phyloP scores from a whole-genome alignment of 2,888 invertebrate species.

The Pachymerium ferrugineum region DNA sequence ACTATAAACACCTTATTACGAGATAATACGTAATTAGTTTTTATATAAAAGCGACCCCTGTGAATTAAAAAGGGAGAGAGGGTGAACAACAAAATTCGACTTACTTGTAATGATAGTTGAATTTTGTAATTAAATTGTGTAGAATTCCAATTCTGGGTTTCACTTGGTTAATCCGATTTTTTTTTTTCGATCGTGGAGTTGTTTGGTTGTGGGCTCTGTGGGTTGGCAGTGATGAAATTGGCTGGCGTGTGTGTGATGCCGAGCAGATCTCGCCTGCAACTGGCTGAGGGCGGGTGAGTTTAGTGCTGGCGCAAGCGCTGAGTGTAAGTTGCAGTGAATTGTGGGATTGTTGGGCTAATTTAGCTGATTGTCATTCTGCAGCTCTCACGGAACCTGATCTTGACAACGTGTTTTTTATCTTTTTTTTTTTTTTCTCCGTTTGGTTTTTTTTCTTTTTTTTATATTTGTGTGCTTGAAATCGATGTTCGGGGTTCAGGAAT shows the following conservation, averaged over 20 bases:
- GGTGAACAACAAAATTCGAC: too few species aligned
- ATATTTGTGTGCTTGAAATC: background rate
- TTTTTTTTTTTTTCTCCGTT: background rate
- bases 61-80: too few species aligned
- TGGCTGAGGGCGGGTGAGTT: background rate
- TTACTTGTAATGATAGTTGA: too few species aligned
- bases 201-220: too few species aligned
- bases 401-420: background rate
- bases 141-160: too few species aligned
- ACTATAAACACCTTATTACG: too few species aligned
- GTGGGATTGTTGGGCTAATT: constrained; percentile 8
- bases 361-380: constrained; percentile 9
- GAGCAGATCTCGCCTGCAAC: background rate
- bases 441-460: background rate
- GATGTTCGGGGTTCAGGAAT: background rate
- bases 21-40: too few species aligned
- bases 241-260: background rate
- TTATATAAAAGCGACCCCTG: too few species aligned
- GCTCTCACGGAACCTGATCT: background rate
- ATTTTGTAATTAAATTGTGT: too few species aligned
- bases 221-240: too few species aligned
- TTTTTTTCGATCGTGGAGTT: too few species aligned
- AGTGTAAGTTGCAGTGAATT: background rate
- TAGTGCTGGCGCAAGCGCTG: background rate
- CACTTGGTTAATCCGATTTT: too few species aligned